Conservation (phyloP, 2,113 vertebrate genomes). For the Lophura nycthemera region DNA sequence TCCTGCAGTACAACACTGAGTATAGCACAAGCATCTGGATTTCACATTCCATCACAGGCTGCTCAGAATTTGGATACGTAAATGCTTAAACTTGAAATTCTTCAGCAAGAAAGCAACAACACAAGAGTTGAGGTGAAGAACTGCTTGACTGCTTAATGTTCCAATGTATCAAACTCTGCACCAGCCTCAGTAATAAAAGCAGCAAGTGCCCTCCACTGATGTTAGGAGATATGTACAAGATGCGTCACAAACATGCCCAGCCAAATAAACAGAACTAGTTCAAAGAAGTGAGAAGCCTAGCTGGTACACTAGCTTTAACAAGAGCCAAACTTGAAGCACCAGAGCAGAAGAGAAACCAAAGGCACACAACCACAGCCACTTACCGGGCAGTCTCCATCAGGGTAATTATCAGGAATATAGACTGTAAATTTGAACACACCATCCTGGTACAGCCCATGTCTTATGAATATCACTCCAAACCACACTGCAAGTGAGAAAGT, state of each 20-base stretch:
- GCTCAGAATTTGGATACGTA: not conserved
- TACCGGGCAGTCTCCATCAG: slow-evolving; percentile 95
- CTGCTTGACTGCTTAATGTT: not conserved
- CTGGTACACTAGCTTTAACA: not conserved
- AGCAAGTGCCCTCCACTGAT: not conserved
- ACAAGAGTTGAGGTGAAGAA: not conserved
- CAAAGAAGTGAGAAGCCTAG: not conserved
- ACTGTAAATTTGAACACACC: slow-evolving; percentile 99
- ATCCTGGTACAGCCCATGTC: slow-evolving; percentile 96
- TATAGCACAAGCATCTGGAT: not conserved
- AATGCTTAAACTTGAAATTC: not conserved
- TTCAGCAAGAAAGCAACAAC: not conserved
- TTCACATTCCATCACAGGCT: not conserved
- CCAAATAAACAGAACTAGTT: not conserved
- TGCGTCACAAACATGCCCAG: not conserved
- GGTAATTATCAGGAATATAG: slow-evolving; percentile 99
- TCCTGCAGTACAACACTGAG: not conserved
- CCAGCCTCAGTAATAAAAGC: not conserved
- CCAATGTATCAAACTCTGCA: not conserved
- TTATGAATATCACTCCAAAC: slow-evolving; percentile 99
- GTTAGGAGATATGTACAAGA: not conserved
- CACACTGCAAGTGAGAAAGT: slow-evolving; percentile 85
- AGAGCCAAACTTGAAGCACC: not conserved
- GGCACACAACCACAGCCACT: slow-evolving; percentile 42
- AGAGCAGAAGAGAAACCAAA: not conserved